phyloP scores from a whole-genome alignment of 2,113 vertebrate species.

The Aix galericulata region DNA sequence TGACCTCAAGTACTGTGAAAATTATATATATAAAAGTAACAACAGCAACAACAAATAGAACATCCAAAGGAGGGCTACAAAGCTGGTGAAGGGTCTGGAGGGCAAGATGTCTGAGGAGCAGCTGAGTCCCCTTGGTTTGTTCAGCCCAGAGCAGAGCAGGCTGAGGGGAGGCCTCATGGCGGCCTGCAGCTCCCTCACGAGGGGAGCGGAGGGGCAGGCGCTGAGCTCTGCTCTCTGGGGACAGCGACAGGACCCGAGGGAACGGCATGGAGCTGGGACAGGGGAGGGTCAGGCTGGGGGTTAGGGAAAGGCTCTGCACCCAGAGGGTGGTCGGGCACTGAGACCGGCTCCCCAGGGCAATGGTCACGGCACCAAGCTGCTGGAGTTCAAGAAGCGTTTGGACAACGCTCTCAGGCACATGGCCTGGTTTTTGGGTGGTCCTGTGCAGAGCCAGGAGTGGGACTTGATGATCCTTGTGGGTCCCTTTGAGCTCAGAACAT shows the following conservation, averaged over 20 bases:
- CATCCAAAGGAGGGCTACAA: neutral
- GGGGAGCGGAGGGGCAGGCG: too few species aligned
- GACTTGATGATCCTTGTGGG: neutral
- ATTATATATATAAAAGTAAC: too few species aligned
- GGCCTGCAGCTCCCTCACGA: too few species aligned
- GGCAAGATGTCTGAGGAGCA: neutral
- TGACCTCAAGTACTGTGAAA: neutral
- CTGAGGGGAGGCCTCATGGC: neutral
- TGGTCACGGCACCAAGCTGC: too few species aligned
- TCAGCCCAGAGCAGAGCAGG: neutral
- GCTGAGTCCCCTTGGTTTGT: neutral
- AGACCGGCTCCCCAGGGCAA: too few species aligned
- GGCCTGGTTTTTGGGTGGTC: neutral
- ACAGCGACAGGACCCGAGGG: too few species aligned
- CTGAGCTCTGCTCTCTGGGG: too few species aligned
- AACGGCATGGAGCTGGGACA: too few species aligned
- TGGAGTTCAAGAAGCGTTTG: neutral
- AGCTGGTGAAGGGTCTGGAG: neutral
- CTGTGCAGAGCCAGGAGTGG: neutral
- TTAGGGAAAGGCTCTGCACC: too few species aligned
- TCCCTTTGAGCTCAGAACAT: neutral
- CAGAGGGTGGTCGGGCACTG: too few species aligned
- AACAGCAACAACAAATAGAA: neutral
- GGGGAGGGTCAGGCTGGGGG: too few species aligned
- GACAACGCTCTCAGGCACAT: neutral